These are phyloP conservation scores for Drosophila niveifrons DNA, from an alignment of 2,888 invertebrate species.

Conservation along the genomic window DNA sequence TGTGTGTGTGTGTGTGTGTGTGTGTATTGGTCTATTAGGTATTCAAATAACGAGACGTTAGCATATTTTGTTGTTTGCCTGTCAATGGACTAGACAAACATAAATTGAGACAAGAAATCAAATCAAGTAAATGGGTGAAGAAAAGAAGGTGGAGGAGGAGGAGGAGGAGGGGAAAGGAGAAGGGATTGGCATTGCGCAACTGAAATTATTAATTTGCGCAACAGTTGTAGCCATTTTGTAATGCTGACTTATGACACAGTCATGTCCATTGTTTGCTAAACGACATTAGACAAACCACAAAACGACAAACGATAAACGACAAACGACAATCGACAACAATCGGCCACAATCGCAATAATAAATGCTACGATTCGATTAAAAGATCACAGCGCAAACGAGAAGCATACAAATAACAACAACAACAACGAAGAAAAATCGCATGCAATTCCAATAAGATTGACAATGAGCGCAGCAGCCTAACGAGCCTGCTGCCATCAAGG, in stretches of 20 bases:
- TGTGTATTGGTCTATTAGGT: slow-evolving; percentile 17
- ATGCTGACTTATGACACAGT: slow-evolving; percentile 70
- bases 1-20: slow-evolving; percentile 15
- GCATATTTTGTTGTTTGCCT: slow-evolving; percentile 45
- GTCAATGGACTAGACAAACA: slow-evolving; percentile 52
- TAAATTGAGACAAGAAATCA: slow-evolving; percentile 64
- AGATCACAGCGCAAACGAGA: slow-evolving; percentile 73
- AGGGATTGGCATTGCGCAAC: slow-evolving; percentile 41
- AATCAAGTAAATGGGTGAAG: slow-evolving; percentile 5
- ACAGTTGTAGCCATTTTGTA: slow-evolving; percentile 68
- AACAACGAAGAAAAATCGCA: background rate
- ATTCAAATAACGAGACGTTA: slow-evolving; percentile 11
- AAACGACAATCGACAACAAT: slow-evolving; percentile 29
- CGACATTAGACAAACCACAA: slow-evolving; percentile 73
- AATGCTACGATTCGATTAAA: slow-evolving; percentile 81
- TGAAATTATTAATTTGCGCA: slow-evolving; percentile 77
- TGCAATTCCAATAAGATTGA: slow-evolving; percentile 67
- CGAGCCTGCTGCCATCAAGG: slow-evolving; percentile 24
- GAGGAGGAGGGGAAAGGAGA: slow-evolving; percentile 3
- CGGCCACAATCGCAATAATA: slow-evolving; percentile 72
- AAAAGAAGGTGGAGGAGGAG: background rate
- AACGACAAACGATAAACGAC: slow-evolving; percentile 25
- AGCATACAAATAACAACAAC: slow-evolving; percentile 19
- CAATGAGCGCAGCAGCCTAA: slow-evolving; percentile 55
- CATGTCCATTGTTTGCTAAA: slow-evolving; percentile 76